These are phyloP conservation scores for Coelopa frigida DNA, from an alignment of 1,140 invertebrate genomes.

Conservation along the genomic window DNA sequence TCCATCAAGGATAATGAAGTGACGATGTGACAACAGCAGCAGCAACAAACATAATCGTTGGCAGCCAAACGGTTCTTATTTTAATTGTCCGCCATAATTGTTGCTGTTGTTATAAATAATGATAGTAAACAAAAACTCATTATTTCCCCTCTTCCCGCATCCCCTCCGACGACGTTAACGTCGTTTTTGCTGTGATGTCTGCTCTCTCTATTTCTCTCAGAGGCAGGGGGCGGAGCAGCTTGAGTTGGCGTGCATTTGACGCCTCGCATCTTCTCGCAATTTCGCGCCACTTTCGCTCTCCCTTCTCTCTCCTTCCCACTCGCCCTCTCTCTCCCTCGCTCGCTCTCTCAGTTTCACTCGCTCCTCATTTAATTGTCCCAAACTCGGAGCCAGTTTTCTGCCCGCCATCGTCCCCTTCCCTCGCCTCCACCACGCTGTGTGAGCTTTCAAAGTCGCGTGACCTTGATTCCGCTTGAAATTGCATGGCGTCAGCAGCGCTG, in stretches of 20 bases:
- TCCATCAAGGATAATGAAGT: no score
- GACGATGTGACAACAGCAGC: no score
- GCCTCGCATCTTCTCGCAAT: neutral
- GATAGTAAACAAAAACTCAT: neutral
- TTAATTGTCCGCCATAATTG: no score
- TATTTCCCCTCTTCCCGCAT: neutral
- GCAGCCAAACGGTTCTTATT: no score
- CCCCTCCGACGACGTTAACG: neutral
- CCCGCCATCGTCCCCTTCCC: no score
- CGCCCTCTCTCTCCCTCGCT: neutral
- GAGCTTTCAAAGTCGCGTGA: no score
- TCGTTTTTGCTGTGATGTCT: neutral
- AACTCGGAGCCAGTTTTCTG: no score
- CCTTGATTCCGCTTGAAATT: no score
- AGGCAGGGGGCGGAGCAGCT: neutral
- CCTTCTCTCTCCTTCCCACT: slow-evolving; percentile 12
- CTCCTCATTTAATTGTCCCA: slow-evolving; percentile 2
- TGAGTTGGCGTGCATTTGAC: neutral
- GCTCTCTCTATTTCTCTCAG: neutral
- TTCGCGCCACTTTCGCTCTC: slow-evolving; percentile 30
- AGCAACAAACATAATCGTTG: no score
- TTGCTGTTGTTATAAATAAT: neutral
- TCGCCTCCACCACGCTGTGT: no score
- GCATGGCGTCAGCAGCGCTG: no score
- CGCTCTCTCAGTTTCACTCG: neutral